phyloP scores from a whole-genome alignment of 2,113 vertebrate species.

The Onychostoma macrolepis region DNA sequence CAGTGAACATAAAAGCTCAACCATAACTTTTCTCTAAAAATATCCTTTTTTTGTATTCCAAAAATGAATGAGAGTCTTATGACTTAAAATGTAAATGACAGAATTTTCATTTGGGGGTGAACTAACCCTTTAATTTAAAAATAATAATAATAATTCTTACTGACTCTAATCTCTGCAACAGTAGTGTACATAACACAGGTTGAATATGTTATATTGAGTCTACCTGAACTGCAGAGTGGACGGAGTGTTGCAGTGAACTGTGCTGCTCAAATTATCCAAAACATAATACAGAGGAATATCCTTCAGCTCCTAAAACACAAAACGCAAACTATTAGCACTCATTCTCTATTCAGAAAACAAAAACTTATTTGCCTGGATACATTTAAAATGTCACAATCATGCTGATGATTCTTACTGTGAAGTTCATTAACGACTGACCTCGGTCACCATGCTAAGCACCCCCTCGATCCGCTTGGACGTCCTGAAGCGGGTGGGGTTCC shows the following conservation, averaged over 20 bases:
- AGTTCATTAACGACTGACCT: constrained; percentile 74
- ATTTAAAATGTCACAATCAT: not conserved
- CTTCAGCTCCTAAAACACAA: constrained; percentile 78
- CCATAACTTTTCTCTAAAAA: too few species aligned
- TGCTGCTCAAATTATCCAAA: constrained; percentile 81
- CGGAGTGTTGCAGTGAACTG: constrained; percentile 77
- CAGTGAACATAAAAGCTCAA: too few species aligned
- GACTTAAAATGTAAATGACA: too few species aligned
- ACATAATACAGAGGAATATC: constrained; percentile 86
- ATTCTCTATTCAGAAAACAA: not conserved
- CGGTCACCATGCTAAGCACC: constrained; percentile 85
- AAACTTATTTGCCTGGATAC: not conserved
- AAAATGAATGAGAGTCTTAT: too few species aligned
- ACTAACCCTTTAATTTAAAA: too few species aligned
- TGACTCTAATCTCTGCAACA: too few species aligned
- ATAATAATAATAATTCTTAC: too few species aligned
- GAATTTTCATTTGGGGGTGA: too few species aligned
- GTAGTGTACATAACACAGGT: not conserved
- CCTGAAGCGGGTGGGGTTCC: constrained; percentile 81
- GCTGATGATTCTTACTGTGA: not conserved
- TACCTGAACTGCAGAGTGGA: constrained; percentile 85
- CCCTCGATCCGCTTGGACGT: constrained; percentile 86
- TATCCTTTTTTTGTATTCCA: too few species aligned
- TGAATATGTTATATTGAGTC: not conserved
- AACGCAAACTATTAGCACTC: not conserved